Percentiles rank a stretch among this genome's conserved stretches.
Conservation (phyloP, 2,888 invertebrate species). For the Strigamia crassipes region DNA sequence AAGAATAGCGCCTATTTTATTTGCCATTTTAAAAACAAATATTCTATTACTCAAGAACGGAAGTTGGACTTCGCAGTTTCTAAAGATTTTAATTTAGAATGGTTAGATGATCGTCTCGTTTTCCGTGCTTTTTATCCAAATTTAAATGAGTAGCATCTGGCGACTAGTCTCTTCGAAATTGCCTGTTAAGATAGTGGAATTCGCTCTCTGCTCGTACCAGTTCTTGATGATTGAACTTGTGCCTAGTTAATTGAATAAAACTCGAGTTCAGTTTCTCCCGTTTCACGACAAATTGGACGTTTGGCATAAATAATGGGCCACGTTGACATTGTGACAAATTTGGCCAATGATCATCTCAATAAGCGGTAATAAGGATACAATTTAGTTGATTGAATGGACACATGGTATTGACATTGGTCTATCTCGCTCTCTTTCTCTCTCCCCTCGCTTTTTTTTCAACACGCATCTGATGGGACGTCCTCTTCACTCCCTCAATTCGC, state of each 20-base stretch:
- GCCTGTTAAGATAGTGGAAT: constrained; percentile 28
- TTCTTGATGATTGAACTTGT: constrained; percentile 1
- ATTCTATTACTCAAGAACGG: no score
- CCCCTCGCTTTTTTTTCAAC: background rate
- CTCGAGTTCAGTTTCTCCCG: background rate
- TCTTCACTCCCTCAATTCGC: background rate
- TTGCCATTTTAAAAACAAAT: no score
- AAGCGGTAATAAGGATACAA: constrained; percentile 15
- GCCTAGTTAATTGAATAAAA: background rate
- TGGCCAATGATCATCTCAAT: constrained; percentile 6
- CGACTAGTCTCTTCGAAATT: constrained; percentile 5
- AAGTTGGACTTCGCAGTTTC: no score
- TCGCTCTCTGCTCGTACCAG: background rate
- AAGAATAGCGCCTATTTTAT: no score
- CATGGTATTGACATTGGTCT: constrained; percentile 11
- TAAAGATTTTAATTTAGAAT: constrained; percentile 11
- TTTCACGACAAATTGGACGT: background rate
- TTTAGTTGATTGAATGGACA: constrained; percentile 31
- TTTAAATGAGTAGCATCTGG: constrained; percentile 24
- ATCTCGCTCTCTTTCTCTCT: background rate
- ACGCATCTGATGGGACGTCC: background rate
- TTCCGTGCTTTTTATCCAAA: background rate
- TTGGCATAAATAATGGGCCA: background rate
- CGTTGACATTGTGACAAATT: background rate
- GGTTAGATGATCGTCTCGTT: background rate